These are phyloP conservation scores for Andrena marginata DNA, from an alignment of 2,888 invertebrate genomes.

Conservation along the genomic window DNA sequence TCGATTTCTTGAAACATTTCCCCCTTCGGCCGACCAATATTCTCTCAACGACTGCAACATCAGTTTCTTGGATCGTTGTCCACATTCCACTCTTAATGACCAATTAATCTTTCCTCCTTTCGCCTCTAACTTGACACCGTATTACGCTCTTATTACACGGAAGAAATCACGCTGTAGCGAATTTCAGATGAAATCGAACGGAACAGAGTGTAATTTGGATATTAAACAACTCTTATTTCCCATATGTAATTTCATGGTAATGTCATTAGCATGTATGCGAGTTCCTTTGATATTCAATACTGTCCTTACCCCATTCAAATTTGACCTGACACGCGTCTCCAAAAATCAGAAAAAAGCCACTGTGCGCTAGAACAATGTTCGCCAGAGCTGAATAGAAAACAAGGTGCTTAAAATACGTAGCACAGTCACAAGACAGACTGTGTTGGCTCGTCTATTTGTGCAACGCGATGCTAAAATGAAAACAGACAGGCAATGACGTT, in stretches of 20 bases:
- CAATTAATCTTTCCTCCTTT: slow-evolving; percentile 46
- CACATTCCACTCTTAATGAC: slow-evolving; percentile 45
- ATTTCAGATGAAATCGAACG: slow-evolving; percentile 50
- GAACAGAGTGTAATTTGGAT: neutral
- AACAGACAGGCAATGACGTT: slow-evolving; percentile 9
- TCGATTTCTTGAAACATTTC: slow-evolving; percentile 59
- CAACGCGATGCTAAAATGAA: slow-evolving; percentile 14
- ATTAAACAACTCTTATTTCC: too few relatives aligned
- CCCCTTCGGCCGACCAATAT: slow-evolving; percentile 40
- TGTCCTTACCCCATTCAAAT: too few relatives aligned
- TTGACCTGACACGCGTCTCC: too few relatives aligned
- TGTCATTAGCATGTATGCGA: too few relatives aligned
- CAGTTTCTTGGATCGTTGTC: slow-evolving; percentile 45
- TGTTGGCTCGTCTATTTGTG: slow-evolving; percentile 22
- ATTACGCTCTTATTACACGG: neutral
- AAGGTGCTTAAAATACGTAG: slow-evolving; percentile 21
- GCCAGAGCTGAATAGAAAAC: slow-evolving; percentile 16
- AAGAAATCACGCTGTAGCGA: slow-evolving; percentile 36
- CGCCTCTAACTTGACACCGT: neutral
- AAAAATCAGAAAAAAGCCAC: too few relatives aligned
- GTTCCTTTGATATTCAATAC: too few relatives aligned
- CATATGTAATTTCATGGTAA: too few relatives aligned
- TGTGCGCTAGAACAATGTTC: too few relatives aligned
- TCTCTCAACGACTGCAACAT: slow-evolving; percentile 29
- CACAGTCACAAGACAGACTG: neutral